Conservation (phyloP, 2,888 invertebrate genomes). For the Lasioglossum lativentre region DNA sequence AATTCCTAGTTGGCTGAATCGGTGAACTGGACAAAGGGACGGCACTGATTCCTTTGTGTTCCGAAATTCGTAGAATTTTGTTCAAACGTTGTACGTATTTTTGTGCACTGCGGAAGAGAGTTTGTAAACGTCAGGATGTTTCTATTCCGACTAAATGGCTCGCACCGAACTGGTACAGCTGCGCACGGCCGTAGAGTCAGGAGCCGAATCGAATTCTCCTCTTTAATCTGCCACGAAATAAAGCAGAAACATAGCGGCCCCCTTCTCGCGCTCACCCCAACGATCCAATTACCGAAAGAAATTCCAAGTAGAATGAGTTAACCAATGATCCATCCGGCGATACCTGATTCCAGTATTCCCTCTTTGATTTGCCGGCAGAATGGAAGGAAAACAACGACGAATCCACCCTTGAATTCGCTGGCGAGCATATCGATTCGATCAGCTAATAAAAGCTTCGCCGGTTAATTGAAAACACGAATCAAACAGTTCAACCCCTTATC, state of each 20-base stretch:
- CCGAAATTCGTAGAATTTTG: background rate
- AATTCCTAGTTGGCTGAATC: background rate
- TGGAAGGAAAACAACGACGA: slow-evolving; percentile 13
- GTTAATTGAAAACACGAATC: slow-evolving; percentile 10
- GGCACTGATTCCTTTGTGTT: background rate
- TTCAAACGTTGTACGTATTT: background rate
- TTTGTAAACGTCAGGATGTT: background rate
- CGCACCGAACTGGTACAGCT: too few relatives aligned
- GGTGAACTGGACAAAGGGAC: rapidly evolving
- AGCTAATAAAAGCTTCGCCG: background rate
- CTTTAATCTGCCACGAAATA: slow-evolving; percentile 4
- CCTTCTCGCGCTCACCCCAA: background rate
- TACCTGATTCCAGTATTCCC: background rate
- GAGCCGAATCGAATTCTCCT: background rate
- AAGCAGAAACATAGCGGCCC: background rate
- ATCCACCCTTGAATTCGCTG: background rate
- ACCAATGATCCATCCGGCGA: slow-evolving; percentile 21
- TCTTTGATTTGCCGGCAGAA: background rate
- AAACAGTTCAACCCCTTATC: background rate
- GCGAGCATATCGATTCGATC: background rate
- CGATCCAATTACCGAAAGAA: slow-evolving; percentile 29
- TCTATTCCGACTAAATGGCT: background rate
- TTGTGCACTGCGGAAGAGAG: background rate
- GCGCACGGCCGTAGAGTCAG: background rate
- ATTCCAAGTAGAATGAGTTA: slow-evolving; percentile 27